These are phyloP conservation scores for Gobiocypris rarus DNA, from an alignment of 2,113 vertebrate species.

Conservation along the genomic window DNA sequence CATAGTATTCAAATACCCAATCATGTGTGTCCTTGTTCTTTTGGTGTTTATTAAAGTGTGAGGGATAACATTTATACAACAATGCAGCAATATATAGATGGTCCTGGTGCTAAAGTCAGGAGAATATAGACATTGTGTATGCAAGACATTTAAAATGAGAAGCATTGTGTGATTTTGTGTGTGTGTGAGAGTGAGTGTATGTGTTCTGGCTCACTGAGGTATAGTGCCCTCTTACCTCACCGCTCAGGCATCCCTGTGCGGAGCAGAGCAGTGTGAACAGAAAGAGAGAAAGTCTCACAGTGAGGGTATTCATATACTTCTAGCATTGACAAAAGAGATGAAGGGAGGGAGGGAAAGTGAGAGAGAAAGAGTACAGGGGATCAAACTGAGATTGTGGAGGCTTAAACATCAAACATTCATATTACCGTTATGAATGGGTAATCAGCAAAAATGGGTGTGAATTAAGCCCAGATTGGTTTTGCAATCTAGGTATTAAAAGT, in stretches of 20 bases:
- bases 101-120: not conserved
- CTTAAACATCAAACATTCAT: conserved; percentile 45
- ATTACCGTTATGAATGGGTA: conserved; percentile 39
- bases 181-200: conserved; percentile 23
- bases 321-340: conserved; percentile 70
- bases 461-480: conserved; percentile 7
- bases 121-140: conserved; percentile 20
- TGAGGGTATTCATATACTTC: conserved; percentile 79
- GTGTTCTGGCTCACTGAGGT: conserved; percentile 59
- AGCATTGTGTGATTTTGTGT: conserved; percentile 52
- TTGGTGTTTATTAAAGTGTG: not conserved
- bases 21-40: not conserved
- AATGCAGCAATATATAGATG: not conserved
- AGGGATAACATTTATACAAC: not conserved
- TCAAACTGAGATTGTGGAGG: conserved; percentile 44
- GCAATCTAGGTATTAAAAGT: conserved; percentile 2
- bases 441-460: conserved; percentile 24
- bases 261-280: conserved; percentile 67
- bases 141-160: not conserved
- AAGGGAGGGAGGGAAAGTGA: conserved; percentile 57
- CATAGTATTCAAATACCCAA: conserved; percentile 23
- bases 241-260: conserved; percentile 79
- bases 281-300: conserved; percentile 79
- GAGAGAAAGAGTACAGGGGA: conserved; percentile 25
- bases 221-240: conserved; percentile 77